Evolutionary conservation across 2,113 vertebrate genomes (phyloP).

Genomic region (Phaetusa simplex): DNA sequence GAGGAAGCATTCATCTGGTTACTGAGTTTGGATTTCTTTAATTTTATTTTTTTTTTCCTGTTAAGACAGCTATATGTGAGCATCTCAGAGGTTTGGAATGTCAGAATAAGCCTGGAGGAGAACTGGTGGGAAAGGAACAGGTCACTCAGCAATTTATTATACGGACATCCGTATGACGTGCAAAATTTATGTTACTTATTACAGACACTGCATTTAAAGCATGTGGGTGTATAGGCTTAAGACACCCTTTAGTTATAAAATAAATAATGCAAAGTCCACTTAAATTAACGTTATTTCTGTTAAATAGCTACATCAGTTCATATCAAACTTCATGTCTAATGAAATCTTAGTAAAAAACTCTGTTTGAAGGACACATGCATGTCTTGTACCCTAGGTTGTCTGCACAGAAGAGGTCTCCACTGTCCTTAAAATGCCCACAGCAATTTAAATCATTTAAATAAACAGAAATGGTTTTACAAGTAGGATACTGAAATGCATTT

Average conservation of each 20-base stretch:
- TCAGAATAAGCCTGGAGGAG: slow-evolving; percentile 6
- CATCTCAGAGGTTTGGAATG: slow-evolving; percentile 45
- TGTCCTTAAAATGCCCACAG: slow-evolving; percentile 47
- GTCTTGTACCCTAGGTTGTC: not conserved
- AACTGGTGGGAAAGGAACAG: slow-evolving; percentile 22
- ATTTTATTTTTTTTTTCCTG: not conserved
- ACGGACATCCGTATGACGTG: not conserved
- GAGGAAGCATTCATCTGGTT: not conserved
- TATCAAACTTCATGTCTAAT: slow-evolving; percentile 21
- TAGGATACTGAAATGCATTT: slow-evolving; percentile 28
- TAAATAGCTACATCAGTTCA: slow-evolving; percentile 49
- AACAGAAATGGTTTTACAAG: slow-evolving; percentile 47
- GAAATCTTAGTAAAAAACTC: slow-evolving; percentile 33
- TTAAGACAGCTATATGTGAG: not conserved
- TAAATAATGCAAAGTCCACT: slow-evolving; percentile 46
- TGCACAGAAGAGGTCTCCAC: not conserved
- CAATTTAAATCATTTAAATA: slow-evolving; percentile 65
- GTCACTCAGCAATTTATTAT: slow-evolving; percentile 58
- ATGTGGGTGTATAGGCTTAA: not conserved
- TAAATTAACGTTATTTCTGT: slow-evolving; percentile 46
- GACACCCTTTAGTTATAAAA: slow-evolving; percentile 9
- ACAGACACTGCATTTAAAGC: slow-evolving; percentile 25
- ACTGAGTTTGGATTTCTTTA: not conserved
- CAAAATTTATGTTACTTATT: slow-evolving; percentile 40
- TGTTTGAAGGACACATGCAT: not conserved